phyloP scores from a whole-genome alignment of 2,113 vertebrate species.

The Oriolus oriolus region DNA sequence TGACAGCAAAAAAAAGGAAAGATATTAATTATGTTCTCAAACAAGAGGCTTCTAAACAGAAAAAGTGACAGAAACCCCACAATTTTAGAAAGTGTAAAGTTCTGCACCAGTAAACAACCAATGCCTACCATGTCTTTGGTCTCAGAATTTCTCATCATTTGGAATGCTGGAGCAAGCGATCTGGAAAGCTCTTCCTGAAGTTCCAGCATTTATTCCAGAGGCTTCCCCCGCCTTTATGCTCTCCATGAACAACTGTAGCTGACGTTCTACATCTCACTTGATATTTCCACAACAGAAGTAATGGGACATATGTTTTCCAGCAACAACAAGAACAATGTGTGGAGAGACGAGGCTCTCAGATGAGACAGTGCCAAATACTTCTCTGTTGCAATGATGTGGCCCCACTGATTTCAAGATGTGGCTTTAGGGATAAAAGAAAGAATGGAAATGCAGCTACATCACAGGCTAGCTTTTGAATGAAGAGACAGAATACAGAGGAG shows the following conservation, averaged over 20 bases:
- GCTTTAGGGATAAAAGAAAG: slow-evolving; percentile 16
- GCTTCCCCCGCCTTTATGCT: neutral
- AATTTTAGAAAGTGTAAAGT: neutral
- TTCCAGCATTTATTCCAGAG: neutral
- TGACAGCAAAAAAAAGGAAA: neutral
- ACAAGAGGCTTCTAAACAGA: neutral
- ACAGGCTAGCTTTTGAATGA: neutral
- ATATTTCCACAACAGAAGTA: neutral
- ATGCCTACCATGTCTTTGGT: neutral
- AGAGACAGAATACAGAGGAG: neutral
- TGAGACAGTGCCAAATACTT: neutral
- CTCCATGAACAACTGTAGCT: neutral
- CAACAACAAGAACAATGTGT: slow-evolving; percentile 16
- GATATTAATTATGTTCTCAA: neutral
- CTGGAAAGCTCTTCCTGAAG: neutral
- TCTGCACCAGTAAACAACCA: neutral
- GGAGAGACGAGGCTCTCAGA: neutral
- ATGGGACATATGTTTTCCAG: slow-evolving; percentile 12
- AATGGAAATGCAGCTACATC: neutral
- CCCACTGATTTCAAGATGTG: slow-evolving; percentile 50
- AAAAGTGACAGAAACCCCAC: neutral
- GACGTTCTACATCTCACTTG: neutral
- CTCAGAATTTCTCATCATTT: neutral
- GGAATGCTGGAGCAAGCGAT: neutral
- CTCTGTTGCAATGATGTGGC: neutral